Evolutionary conservation across 92 coral and sea anemone species (phyloP).

Genomic region (Virgularia gustaviana): DNA sequence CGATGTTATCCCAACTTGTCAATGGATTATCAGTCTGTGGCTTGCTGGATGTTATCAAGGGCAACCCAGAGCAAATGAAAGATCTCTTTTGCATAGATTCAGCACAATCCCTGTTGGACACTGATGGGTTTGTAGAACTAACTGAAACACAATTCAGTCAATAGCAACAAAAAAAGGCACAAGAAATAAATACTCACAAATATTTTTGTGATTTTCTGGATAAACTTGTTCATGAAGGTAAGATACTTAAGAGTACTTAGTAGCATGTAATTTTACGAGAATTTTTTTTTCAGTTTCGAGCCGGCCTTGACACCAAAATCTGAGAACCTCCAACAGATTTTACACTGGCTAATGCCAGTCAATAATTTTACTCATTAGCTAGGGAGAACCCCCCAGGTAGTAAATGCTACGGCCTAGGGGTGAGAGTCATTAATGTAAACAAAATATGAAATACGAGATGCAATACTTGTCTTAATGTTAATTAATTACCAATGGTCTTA

Average conservation of each 20-base stretch:
- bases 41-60: not conserved
- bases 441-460: too few relatives aligned
- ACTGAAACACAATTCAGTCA: not conserved
- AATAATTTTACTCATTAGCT: too few relatives aligned
- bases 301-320: too few relatives aligned
- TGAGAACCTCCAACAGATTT: too few relatives aligned
- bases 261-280: not conserved
- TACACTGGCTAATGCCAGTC: too few relatives aligned
- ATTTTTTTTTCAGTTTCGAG: not conserved
- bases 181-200: not conserved
- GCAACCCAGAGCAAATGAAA: not conserved
- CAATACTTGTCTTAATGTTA: too few relatives aligned
- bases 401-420: too few relatives aligned
- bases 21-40: not conserved
- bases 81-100: not conserved
- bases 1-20: constrained; percentile 1
- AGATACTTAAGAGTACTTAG: not conserved
- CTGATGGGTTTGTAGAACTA: not conserved
- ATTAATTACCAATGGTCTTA: not conserved
- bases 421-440: too few relatives aligned
- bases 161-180: not conserved
- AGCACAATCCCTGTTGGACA: not conserved
- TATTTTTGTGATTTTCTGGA: constrained; percentile 4
- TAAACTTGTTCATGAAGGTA: not conserved
- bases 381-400: too few relatives aligned